Conservation (phyloP, 2,797 vertebrate genomes). For the Sebastes baramenuke region DNA sequence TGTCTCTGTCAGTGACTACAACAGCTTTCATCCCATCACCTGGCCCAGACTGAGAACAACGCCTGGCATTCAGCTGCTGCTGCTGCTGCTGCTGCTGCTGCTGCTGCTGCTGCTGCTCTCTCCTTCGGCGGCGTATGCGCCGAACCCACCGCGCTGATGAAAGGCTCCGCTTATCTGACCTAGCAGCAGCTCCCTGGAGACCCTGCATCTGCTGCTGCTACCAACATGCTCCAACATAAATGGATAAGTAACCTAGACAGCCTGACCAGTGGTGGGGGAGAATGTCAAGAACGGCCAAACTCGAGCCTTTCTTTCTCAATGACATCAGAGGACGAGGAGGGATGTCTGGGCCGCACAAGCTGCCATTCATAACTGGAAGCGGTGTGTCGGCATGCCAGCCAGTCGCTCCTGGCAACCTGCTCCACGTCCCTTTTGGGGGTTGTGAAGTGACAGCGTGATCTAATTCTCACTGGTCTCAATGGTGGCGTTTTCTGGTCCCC, state of each 20-base stretch:
- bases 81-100: not conserved
- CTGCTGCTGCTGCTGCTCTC: slow-evolving; percentile 11
- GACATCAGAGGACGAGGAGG: slow-evolving; percentile 36
- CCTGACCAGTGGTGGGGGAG: not conserved
- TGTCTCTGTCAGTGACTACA: slow-evolving; percentile 39
- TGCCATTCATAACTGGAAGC: slow-evolving; percentile 59
- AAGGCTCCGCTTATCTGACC: slow-evolving; percentile 50
- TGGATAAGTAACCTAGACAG: slow-evolving; percentile 4
- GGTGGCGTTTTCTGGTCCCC: not conserved
- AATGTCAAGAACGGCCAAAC: not conserved
- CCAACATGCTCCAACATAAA: slow-evolving; percentile 16
- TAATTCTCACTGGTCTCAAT: slow-evolving; percentile 25
- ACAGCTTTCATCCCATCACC: slow-evolving; percentile 62
- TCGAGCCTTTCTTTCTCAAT: slow-evolving; percentile 21
- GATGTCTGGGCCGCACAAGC: slow-evolving; percentile 37
- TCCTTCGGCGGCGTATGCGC: slow-evolving; percentile 9
- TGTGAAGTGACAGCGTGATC: slow-evolving; percentile 31
- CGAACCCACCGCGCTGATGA: slow-evolving; percentile 38
- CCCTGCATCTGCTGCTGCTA: slow-evolving; percentile 35
- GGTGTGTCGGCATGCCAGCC: slow-evolving; percentile 26
- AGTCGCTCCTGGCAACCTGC: slow-evolving; percentile 48
- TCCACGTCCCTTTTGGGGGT: slow-evolving; percentile 32
- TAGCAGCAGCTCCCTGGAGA: slow-evolving; percentile 38
- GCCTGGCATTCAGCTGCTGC: slow-evolving; percentile 46
- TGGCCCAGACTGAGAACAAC: slow-evolving; percentile 57